Base-by-base conservation (phyloP, 2,888 invertebrate species). In the Drosophila monieri region DNA sequence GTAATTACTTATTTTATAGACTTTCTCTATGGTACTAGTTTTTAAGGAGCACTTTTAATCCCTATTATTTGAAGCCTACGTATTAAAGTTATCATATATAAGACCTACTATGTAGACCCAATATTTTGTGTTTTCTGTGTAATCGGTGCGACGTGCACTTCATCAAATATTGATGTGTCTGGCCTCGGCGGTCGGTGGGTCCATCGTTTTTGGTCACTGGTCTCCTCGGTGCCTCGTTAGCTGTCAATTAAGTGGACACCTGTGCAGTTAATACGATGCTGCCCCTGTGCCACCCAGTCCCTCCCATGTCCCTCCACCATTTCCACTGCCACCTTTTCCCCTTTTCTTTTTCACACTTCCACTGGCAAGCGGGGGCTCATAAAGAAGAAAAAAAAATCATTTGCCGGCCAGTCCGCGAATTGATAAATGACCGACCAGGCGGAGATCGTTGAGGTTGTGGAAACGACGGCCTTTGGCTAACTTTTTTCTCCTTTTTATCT, bases 161-260 rank as follows among this genome's bases (percentile, higher is more conserved):
- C 71, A 76, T 86, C 80, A 77, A 71, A 62, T 68, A 73, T 77
- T 74, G 69, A 80, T 74, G 67, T 64, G 48, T 55, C 54, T 32
- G 68, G 43, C 52, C 62, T 35, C 48, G 56, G 39, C 43, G 56
- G 59, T 41, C 25, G 52, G 15, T 27, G 43, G 43, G 43, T 43
- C 43, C 21, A 18, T 43, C 43, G 43, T 18, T 41, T 44, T 54
- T 53, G 53, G 39, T 51, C 48, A 54, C 35, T 32, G 44, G 48
- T 64, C 64, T 32, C 39, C 52, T 71, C 60, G 44, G 74, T 77
- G 71, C 58, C 79, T 85, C 81, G 86, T 81, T 84, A 76, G 73
- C 79, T 85, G 87, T 86, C 87, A 85, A 85, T 86, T 88, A 86
- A 86, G 64, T 81, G 77, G 80, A 86, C 88, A 88, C 85, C 85